Evolutionary conservation across 2,113 vertebrate genomes (phyloP), one percentile per base, ranked within the genome.

Genomic region (Speoplatyrhinus poulsoni): DNA sequence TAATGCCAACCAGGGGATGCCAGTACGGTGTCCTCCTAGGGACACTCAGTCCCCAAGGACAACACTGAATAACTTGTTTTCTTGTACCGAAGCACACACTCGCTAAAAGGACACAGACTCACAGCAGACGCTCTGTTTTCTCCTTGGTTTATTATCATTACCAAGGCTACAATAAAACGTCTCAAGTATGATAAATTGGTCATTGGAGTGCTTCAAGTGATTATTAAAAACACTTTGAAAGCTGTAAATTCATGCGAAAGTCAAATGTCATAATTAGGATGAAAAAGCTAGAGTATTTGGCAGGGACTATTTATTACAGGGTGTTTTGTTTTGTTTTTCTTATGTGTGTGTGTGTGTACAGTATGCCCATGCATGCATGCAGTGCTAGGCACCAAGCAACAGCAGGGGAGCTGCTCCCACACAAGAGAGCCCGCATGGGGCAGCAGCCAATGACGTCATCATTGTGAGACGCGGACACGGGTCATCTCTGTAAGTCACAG

Each of bases 391-490:
- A 73, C 73, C 65, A 54, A 70, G 79, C 74, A 60, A 70, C 83
- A 79, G 75, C 82, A 70, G 84, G 85, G 79, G 67, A 75, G 73
- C 73, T 69, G 80, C 77, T 78, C 74, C 57, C 72, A 32, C 79
- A 87, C 80, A 88, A 83, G 86, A 84, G 79, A 81, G 70, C 73
- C 77, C 79, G 83, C 76, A 63, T 1, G 66, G 84, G 83, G 84
- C 85, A 80, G 77, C 73, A 80, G 66, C 66, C 69, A 13, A 77
- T 90, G 89, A 91, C 90, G 88, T 89, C 87, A 90, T 91, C 91
- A 91, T 91, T 84, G 80, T 73, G 75, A 87, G 87, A 89, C 73
- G 33, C 72, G 87, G 88, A 89, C 88, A 85, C 65, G 79, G 82
- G 88, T 88, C 85, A 86, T 84, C 78, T 84, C 73, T 46, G 46